A percentile compares a stretch with the other conserved stretches of the same genome.
These are phyloP conservation scores for Zygogramma bicolorata DNA, from an alignment of 2,888 invertebrate genomes.

Conservation along the genomic window DNA sequence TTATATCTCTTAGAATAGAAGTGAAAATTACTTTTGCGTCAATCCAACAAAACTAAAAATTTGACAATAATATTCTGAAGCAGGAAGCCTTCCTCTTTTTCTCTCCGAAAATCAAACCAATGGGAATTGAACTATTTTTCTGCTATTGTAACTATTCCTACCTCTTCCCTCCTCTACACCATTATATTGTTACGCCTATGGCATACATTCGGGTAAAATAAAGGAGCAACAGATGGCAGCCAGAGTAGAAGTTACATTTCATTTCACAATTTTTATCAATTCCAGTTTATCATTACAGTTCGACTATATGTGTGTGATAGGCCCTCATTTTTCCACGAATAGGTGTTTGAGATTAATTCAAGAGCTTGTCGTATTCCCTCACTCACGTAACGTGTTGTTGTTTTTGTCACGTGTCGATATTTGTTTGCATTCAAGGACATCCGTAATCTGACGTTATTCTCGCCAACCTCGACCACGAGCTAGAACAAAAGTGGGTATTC, in stretches of 20 bases:
- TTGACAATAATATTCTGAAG: too few relatives aligned
- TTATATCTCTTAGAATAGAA: too few relatives aligned
- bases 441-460: slow-evolving; percentile 37
- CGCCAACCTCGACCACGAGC: slow-evolving; percentile 36
- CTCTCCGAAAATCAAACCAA: too few relatives aligned
- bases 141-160: too few relatives aligned
- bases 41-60: too few relatives aligned
- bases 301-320: neutral
- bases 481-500: slow-evolving; percentile 20
- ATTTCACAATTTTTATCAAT: neutral
- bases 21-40: too few relatives aligned
- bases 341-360: slow-evolving; percentile 17
- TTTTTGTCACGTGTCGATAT: slow-evolving; percentile 42
- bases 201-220: slow-evolving; percentile 2
- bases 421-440: slow-evolving; percentile 45
- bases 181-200: slow-evolving; percentile 15
- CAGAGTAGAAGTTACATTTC: neutral
- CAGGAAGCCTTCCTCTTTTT: too few relatives aligned
- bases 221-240: slow-evolving; percentile 26
- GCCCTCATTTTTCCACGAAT: neutral
- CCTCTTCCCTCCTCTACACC: too few relatives aligned
- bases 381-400: slow-evolving; percentile 32
- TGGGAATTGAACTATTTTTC: too few relatives aligned
- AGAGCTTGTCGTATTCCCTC: slow-evolving; percentile 12
- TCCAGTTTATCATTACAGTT: neutral